Base-by-base conservation (phyloP, 2,797 vertebrate genomes). In the Aplochiton taeniatus region DNA sequence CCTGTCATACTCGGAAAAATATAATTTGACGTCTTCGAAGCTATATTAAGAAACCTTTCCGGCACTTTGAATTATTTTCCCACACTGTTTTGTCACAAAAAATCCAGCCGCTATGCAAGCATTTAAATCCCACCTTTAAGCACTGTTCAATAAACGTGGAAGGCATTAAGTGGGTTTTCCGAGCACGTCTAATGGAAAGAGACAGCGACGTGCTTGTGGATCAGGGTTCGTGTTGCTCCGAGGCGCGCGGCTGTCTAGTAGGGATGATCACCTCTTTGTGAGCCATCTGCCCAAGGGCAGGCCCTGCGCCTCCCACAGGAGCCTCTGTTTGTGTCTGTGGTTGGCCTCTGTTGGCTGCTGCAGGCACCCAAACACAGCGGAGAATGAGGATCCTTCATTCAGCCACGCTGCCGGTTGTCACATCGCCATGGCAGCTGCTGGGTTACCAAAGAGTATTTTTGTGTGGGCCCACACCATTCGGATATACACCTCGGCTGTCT, bases 181-280 rank as follows among this genome's bases (percentile, higher is more conserved):
- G n/a, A n/a, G n/a, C n/a, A n/a, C n/a, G n/a, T n/a, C n/a, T n/a
- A n/a, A n/a, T n/a, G n/a, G 31, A 31, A 31, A 31, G 31, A 63
- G 31, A 68, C 63, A 55, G 51, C 5, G n/a, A 73, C 31, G 31
- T 31, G 31, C 31, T 31, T 31, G 31, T 31, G 31, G 31, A 31
- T 31, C 31, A 31, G 31, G 55, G 66, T 75, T 77, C 64, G 47
- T 62, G 53, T 69, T 75, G 69, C 70, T 73, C 57, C 70, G 65
- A 59, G 42, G 67, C 51, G 43, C 51, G 43, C 53, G 64, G 68
- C 74, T 78, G 85, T 70, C 65, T 88, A 76, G 78, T 79, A 72
- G 74, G 84, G 84, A 86, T 86, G 86, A 86, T 75, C 76, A 85
- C 79, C 80, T 81, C 80, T 88, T 82, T 87, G 65, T 70, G 71